phyloP scores from a whole-genome alignment of 2,797 vertebrate species.

The Sebastes umbrosus region DNA sequence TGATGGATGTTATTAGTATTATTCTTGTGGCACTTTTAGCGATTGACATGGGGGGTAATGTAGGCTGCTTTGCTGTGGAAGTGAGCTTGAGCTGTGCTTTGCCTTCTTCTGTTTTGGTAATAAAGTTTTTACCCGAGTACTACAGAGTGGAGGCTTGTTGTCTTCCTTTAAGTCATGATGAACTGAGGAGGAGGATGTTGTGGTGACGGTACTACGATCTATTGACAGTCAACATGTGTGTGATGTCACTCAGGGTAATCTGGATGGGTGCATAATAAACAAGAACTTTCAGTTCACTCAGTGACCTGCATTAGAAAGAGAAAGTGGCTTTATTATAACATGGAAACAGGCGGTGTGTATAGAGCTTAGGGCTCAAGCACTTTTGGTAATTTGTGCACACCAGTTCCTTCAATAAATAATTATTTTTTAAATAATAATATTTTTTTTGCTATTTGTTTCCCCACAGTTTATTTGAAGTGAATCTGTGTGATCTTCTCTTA shows the following conservation, averaged over 20 bases:
- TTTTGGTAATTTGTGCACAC: background rate
- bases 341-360: background rate
- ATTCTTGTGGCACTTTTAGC: conserved; percentile 59
- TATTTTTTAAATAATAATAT: background rate
- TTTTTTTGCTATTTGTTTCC: background rate
- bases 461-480: background rate
- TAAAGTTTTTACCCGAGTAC: conserved; percentile 81
- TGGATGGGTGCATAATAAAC: background rate
- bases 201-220: background rate
- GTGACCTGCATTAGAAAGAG: background rate
- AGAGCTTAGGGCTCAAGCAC: background rate
- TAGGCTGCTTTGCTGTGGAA: conserved; percentile 61
- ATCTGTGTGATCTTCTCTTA: too few species aligned
- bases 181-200: background rate
- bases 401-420: background rate
- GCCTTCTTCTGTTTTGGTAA: conserved; percentile 80
- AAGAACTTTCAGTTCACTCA: too few species aligned
- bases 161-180: background rate
- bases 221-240: conserved; percentile 18
- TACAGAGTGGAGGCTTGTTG: background rate
- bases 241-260: background rate
- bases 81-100: conserved; percentile 79
- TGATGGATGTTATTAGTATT: conserved; percentile 54
- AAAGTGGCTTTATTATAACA: background rate
- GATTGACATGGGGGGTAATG: conserved; percentile 23